Base-by-base conservation (phyloP, 2,888 invertebrate genomes). In the Tetranychus truncatus region DNA sequence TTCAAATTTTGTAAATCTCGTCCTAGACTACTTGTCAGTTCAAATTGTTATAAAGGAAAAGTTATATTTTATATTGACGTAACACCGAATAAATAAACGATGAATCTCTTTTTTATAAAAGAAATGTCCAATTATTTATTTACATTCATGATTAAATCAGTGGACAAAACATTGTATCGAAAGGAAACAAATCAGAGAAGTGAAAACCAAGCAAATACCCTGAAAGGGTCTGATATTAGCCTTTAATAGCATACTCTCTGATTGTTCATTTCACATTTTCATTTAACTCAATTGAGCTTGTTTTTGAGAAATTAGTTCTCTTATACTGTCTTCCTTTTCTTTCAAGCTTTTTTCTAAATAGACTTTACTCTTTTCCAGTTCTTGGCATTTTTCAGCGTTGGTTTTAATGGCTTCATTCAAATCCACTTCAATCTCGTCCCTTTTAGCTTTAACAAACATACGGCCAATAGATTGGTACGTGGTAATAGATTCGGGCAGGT, bases 401-500 rank as follows among this genome's bases (percentile, higher is more conserved):
- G 81, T 81, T 55, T 83, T 81, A 85, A 88, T 80, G 85, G 86
- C 80, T 69, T 85, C 86, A 77, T 87, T 85, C 66, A 91, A 83
- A 80, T 87, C 88, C 45, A 83, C 83, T 80, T 88, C 87, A 3
- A 91, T 87, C 77, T 87, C 86, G 1, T 85, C 83, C 72, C 88
- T 84, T 76, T 89, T 87, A 74, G 24, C 24, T 21, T 55, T 74
- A 34, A 80, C 82, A 81, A 81, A 84, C 90, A 91, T 91, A 82
- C 92, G 85, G 8, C 92, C 92, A 3, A 92, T 87, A 45, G 90
- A 88, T 84, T 91, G 89, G 81, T 89, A 92, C 1, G 89, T 89
- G 80, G 86, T 88, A 0, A 89, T 89, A 24, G 84, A 86, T 76
- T 85, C 82, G 74, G 88, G 87, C 77, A 91, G 84, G 15, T 85